Conservation (phyloP, 2,797 vertebrate genomes). For the Pseudochirops cupreus region DNA sequence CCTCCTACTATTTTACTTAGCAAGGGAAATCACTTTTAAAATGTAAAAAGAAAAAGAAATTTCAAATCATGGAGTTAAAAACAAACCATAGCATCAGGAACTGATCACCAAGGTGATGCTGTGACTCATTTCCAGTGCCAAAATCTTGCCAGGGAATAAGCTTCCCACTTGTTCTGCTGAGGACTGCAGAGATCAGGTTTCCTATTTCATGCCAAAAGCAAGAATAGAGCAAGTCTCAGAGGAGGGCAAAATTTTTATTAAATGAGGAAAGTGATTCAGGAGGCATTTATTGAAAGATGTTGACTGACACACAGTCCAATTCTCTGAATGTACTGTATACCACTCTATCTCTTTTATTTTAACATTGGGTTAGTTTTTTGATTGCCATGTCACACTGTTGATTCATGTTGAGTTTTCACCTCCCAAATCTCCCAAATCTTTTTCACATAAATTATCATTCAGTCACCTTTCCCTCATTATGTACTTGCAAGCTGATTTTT, state of each 20-base stretch:
- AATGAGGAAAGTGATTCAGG: constrained; percentile 19
- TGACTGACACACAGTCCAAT: background rate
- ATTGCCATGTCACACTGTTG: background rate
- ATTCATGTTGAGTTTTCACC: background rate
- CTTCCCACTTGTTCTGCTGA: constrained; percentile 58
- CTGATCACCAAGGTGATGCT: constrained; percentile 42
- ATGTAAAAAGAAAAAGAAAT: constrained; percentile 26
- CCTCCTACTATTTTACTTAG: background rate
- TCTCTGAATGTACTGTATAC: background rate
- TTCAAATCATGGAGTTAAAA: constrained; percentile 29
- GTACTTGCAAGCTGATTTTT: background rate
- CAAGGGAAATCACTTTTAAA: constrained; percentile 26
- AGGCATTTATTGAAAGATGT: background rate
- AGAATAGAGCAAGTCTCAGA: constrained; percentile 26
- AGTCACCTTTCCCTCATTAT: background rate
- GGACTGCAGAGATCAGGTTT: constrained; percentile 42
- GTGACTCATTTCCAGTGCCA: constrained; percentile 60
- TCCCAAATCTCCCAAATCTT: background rate
- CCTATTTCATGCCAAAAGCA: constrained; percentile 61
- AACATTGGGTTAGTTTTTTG: background rate
- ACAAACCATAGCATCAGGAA: background rate
- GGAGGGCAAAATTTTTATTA: constrained; percentile 39
- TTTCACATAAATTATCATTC: background rate
- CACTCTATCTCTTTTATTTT: background rate
- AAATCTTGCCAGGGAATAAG: constrained; percentile 51